phyloP scores from a whole-genome alignment of 1,140 invertebrate species.

The Ephestia elutella region DNA sequence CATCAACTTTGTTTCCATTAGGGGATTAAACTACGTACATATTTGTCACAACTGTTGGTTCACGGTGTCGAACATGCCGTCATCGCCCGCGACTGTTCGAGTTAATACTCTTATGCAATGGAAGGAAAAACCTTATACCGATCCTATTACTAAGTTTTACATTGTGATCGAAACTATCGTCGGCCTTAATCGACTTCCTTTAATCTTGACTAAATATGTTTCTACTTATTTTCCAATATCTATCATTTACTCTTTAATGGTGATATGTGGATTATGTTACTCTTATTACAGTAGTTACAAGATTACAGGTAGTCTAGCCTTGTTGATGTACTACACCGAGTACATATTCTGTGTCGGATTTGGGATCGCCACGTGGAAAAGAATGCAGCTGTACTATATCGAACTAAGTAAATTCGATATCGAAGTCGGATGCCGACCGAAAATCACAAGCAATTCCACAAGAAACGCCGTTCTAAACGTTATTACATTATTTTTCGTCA shows the following conservation, averaged over 20 bases:
- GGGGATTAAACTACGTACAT: slow-evolving; percentile 11
- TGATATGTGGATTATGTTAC: not conserved
- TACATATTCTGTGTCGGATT: slow-evolving; percentile 18
- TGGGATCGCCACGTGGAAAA: slow-evolving; percentile 20
- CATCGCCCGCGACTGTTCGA: slow-evolving; percentile 13
- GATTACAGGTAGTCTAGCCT: not conserved
- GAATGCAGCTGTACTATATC: slow-evolving; percentile 24
- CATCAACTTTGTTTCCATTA: slow-evolving; percentile 14
- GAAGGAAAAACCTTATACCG: slow-evolving; percentile 19
- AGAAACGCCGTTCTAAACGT: slow-evolving; percentile 15
- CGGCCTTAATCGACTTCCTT: slow-evolving; percentile 18
- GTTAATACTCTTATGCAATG: slow-evolving; percentile 23
- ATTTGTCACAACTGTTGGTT: not conserved
- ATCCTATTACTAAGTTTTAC: slow-evolving; percentile 22
- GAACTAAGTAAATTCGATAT: slow-evolving; percentile 29
- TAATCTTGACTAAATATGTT: slow-evolving; percentile 10
- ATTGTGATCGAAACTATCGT: slow-evolving; percentile 15
- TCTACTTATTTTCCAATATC: not conserved
- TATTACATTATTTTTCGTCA: slow-evolving; percentile 10
- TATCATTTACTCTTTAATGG: not conserved
- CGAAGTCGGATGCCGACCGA: slow-evolving; percentile 28
- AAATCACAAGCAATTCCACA: slow-evolving; percentile 15
- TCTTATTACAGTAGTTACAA: not conserved
- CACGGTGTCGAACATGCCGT: slow-evolving; percentile 16
- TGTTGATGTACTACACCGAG: slow-evolving; percentile 7